Percentiles rank a stretch among this genome's conserved stretches.
Conservation (phyloP, 1,140 invertebrate species). For the Drosophila quadrilineata region DNA sequence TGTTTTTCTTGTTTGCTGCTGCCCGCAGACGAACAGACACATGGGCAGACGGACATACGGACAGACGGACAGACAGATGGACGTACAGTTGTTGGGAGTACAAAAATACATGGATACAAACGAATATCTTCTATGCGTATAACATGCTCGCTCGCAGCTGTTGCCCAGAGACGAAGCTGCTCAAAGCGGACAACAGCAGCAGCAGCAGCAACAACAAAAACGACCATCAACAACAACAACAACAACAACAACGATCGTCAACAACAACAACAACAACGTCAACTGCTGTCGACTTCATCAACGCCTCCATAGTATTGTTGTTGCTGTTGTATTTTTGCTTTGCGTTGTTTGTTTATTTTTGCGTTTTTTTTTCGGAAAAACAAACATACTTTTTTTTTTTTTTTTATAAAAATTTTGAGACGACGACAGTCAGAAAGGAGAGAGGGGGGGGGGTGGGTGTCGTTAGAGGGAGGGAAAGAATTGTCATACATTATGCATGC, state of each 20-base stretch:
- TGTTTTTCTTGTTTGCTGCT: too few relatives aligned
- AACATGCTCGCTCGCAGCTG: slow-evolving; percentile 61
- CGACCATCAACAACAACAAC: neutral
- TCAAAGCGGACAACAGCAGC: slow-evolving; percentile 43
- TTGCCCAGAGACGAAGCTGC: too few relatives aligned
- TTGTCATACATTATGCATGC: slow-evolving; percentile 64
- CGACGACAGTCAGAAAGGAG: neutral
- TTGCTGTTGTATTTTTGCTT: slow-evolving; percentile 9
- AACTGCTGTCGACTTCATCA: slow-evolving; percentile 39
- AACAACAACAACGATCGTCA: slow-evolving; percentile 3
- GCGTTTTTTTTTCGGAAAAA: slow-evolving; percentile 32
- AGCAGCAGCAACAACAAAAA: neutral
- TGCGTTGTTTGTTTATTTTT: slow-evolving; percentile 50
- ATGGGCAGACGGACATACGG: too few relatives aligned
- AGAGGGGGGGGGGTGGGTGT: too few relatives aligned
- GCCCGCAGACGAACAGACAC: too few relatives aligned
- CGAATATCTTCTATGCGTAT: too few relatives aligned
- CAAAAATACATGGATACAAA: too few relatives aligned
- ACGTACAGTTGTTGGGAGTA: too few relatives aligned
- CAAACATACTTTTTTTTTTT: slow-evolving; percentile 45
- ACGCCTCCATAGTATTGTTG: slow-evolving; percentile 17
- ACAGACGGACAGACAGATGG: too few relatives aligned
- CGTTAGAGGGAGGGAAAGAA: neutral
- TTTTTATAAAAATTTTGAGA: slow-evolving; percentile 51
- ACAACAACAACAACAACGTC: neutral